A percentile compares a stretch with the other conserved stretches of the same genome.
Evolutionary conservation across 2,113 vertebrate genomes (phyloP).

Genomic region (Alethe castanea): DNA sequence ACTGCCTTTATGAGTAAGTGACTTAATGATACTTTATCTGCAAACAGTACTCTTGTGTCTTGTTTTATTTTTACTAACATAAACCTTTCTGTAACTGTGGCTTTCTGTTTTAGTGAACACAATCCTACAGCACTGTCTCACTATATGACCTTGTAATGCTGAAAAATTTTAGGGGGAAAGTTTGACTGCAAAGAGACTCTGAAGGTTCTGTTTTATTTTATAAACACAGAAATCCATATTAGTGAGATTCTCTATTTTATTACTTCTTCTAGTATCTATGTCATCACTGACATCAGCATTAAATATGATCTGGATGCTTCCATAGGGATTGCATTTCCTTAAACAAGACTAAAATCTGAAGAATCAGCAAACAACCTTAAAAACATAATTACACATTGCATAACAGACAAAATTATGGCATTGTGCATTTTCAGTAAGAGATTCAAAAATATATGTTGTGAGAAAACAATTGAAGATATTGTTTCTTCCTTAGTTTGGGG

Average conservation of each 20-base stretch:
- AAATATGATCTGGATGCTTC: background rate
- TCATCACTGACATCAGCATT: background rate
- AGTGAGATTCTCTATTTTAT: background rate
- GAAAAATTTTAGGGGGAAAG: background rate
- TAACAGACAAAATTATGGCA: background rate
- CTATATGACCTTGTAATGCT: background rate
- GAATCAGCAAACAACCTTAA: background rate
- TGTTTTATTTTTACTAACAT: constrained; percentile 10
- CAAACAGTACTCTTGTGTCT: constrained; percentile 29
- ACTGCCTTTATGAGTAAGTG: background rate
- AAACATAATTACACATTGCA: background rate
- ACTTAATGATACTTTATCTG: constrained; percentile 31
- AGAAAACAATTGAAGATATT: background rate
- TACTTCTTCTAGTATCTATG: background rate
- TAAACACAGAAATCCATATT: background rate
- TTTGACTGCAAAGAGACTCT: background rate
- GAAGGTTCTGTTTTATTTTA: background rate
- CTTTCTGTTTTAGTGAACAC: background rate
- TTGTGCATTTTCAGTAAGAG: background rate
- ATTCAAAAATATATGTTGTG: background rate
- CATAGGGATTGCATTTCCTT: background rate
- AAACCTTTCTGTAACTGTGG: background rate
- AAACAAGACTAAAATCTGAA: background rate
- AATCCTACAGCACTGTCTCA: background rate
- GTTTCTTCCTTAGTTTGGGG: background rate